Evolutionary conservation across 2,797 vertebrate species (phyloP).

Genomic region (Knipowitschia caucasica): DNA sequence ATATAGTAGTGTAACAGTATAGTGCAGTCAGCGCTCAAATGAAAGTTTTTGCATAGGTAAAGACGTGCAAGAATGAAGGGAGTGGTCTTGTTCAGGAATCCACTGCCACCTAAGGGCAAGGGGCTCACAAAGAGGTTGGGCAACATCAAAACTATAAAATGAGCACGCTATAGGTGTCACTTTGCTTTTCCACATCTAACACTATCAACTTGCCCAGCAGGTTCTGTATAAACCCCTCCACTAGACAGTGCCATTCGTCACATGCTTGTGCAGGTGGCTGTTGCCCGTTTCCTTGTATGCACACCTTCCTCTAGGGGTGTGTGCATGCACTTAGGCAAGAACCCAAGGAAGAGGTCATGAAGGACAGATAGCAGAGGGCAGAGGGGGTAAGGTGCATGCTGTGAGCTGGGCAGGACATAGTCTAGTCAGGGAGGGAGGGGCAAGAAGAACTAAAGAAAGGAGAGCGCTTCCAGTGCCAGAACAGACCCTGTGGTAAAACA

Average conservation of each 20-base stretch:
- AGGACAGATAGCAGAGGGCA: slow-evolving; percentile 65
- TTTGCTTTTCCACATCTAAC: neutral
- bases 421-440: slow-evolving; percentile 47
- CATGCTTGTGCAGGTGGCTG: slow-evolving; percentile 22
- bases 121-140: neutral
- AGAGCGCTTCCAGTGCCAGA: slow-evolving; percentile 35
- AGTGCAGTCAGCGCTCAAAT: slow-evolving; percentile 2
- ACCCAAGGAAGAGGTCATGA: slow-evolving; percentile 52
- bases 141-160: neutral
- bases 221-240: neutral
- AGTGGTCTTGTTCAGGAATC: slow-evolving; percentile 1
- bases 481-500: slow-evolving; percentile 68
- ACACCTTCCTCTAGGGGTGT: slow-evolving; percentile 19
- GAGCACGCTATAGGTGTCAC: neutral
- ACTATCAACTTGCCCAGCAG: neutral
- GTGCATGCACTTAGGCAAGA: slow-evolving; percentile 33
- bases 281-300: slow-evolving; percentile 20
- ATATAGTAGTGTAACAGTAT: neutral
- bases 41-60: slow-evolving; percentile 8
- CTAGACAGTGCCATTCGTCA: slow-evolving; percentile 1
- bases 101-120: neutral
- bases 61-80: slow-evolving; percentile 14
- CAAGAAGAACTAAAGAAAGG: slow-evolving; percentile 28
- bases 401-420: slow-evolving; percentile 62
- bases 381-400: slow-evolving; percentile 66